These are phyloP conservation scores for Scaptomyza flava DNA, from an alignment of 2,888 invertebrate species.

Conservation along the genomic window DNA sequence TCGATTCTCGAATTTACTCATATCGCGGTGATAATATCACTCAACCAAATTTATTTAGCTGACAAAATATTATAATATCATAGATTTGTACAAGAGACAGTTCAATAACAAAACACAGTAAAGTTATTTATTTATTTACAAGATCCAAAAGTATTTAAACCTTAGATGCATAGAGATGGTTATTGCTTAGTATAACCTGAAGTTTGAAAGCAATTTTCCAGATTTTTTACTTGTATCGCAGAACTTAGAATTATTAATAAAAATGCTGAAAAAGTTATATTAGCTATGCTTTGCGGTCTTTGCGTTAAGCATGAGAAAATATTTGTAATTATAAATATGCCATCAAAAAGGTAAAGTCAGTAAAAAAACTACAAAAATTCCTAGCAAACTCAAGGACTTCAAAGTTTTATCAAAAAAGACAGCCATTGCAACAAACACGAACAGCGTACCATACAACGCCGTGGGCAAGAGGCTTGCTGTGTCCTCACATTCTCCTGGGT, in stretches of 20 bases:
- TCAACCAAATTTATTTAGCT: no score
- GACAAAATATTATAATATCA: no score
- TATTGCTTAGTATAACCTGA: background rate
- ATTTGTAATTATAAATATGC: constrained; percentile 16
- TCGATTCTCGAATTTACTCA: no score
- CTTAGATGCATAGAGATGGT: background rate
- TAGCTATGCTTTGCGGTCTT: background rate
- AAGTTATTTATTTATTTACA: no score
- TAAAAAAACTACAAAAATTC: constrained; percentile 17
- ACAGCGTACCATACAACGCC: constrained; percentile 31
- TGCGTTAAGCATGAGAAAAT: constrained; percentile 7
- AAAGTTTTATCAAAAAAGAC: constrained; percentile 6
- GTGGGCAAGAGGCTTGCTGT: constrained; percentile 26
- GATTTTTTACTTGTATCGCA: background rate
- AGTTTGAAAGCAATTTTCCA: background rate
- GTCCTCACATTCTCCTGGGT: constrained; percentile 30
- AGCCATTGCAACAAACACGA: constrained; percentile 16
- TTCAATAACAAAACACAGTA: no score
- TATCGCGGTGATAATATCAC: no score
- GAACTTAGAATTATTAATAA: constrained; percentile 19
- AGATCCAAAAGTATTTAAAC: background rate
- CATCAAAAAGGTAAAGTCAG: constrained; percentile 12
- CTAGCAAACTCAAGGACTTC: constrained; percentile 37
- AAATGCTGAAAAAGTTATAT: constrained; percentile 11
- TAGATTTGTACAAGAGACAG: no score